Evolutionary conservation across 2,113 vertebrate genomes (phyloP), one percentile per base, ranked within the genome.

Genomic region (Etia nguti): DNA sequence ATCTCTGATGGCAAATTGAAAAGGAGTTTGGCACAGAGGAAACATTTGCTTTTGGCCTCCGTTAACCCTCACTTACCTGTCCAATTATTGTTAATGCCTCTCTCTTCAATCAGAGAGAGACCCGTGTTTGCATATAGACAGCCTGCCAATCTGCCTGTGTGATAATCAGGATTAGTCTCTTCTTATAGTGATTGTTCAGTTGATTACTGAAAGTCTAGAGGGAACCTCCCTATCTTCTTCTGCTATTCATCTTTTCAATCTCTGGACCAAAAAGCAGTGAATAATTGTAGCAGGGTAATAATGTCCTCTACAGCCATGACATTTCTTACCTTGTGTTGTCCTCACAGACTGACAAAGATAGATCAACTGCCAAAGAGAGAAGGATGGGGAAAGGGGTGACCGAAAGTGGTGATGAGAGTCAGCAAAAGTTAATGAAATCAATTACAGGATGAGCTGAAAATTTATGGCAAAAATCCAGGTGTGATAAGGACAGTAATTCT

Each of bases 1-100:
- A 90, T 91, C 93, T 93, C 80, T 50, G 82, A 90, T 8, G 48
- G 79, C 81, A 89, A 93, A 94, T 92, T 92, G 87, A 91, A 91
- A 90, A 88, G 48, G 77, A 81, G 86, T 77, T 88, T 89, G 83
- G 84, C 89, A 50, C 80, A n/a, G 79, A 88, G 88, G 87, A 89
- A 92, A 89, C 89, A 59, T 92, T 89, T 80, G 65, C 84, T 92
- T 85, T 73, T 84, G 84, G 85, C 68, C 82, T 83, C 59, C 2
- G 56, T 92, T 93, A 89, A 87, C 80, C 84, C 29, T 15, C 68
- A 5, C 86, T 86, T 85, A 87, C 86, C 91, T 90, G 77, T 80
- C 81, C 54, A 81, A 79, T 86, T 50, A 89, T 56, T 81, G 81
- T 79, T 73, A 88, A 88, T 34, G 62, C 83, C 68, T 88, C 68